Evolutionary conservation across 2,797 vertebrate species (phyloP).

Genomic region (Sebastiscus albofasciatus): DNA sequence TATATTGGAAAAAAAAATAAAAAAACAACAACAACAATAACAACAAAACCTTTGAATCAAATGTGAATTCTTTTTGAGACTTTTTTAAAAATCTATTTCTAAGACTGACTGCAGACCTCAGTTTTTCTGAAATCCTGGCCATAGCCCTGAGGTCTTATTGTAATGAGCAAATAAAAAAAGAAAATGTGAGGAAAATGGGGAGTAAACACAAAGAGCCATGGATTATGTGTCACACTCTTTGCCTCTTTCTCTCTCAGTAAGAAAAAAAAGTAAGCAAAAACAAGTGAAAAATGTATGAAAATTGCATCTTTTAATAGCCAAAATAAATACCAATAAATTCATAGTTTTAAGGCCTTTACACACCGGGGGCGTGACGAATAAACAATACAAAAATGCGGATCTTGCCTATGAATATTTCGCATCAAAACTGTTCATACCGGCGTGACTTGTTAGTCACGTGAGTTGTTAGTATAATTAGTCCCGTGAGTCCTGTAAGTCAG

Average conservation of each 20-base stretch:
- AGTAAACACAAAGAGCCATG: neutral
- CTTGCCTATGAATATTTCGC: too few relatives aligned
- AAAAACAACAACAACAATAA: too few relatives aligned
- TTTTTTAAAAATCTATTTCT: neutral
- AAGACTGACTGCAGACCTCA: neutral
- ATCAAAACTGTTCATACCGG: too few relatives aligned
- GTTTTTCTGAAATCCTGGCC: neutral
- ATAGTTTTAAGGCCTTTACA: neutral
- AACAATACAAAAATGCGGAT: too few relatives aligned
- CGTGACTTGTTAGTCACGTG: too few relatives aligned
- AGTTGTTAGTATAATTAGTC: too few relatives aligned
- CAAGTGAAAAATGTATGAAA: neutral
- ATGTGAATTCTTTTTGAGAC: neutral
- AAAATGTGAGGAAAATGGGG: neutral
- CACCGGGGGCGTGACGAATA: too few relatives aligned
- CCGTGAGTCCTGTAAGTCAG: accelerated
- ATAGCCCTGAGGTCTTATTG: neutral
- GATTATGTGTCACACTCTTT: neutral
- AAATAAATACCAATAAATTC: neutral
- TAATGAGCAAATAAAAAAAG: neutral
- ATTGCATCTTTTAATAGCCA: neutral
- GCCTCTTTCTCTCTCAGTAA: neutral
- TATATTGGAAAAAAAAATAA: too few relatives aligned
- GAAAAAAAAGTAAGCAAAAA: neutral
- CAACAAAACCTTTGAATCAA: too few relatives aligned